A percentile compares a stretch with the other conserved stretches of the same genome.
These are phyloP conservation scores for Callaeas wilsoni DNA, from an alignment of 2,113 vertebrate species.

Conservation along the genomic window DNA sequence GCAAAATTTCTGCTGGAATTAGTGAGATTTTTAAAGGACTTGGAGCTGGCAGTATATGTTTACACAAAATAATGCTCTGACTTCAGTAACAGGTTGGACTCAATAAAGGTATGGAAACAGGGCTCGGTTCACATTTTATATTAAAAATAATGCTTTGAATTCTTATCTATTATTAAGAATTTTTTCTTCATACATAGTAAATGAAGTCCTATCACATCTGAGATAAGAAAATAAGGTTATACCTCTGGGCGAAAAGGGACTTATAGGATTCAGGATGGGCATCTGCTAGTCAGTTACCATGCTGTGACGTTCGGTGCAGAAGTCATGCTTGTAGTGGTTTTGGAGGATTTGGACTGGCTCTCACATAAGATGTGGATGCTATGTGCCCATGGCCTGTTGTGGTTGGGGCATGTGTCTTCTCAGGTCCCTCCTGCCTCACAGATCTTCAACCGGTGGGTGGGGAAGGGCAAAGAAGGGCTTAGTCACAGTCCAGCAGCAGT, in stretches of 20 bases:
- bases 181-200: background rate
- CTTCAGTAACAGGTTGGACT: background rate
- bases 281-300: background rate
- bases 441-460: rapidly evolving
- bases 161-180: background rate
- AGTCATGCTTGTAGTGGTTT: background rate
- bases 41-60: background rate
- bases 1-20: background rate
- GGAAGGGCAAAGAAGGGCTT: background rate
- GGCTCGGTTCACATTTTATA: background rate
- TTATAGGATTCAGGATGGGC: background rate
- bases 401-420: background rate
- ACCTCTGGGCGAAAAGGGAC: background rate
- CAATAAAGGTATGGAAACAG: background rate
- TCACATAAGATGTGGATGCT: background rate
- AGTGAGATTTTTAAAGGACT: background rate
- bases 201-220: background rate
- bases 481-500: background rate
- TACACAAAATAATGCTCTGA: background rate
- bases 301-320: background rate
- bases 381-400: background rate
- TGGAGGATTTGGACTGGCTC: background rate
- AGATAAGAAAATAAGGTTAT: background rate
- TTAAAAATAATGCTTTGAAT: background rate
- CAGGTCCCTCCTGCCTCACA: background rate